Evolutionary conservation across 2,888 invertebrate genomes (phyloP).

Genomic region (Tetrapedia diversipes): DNA sequence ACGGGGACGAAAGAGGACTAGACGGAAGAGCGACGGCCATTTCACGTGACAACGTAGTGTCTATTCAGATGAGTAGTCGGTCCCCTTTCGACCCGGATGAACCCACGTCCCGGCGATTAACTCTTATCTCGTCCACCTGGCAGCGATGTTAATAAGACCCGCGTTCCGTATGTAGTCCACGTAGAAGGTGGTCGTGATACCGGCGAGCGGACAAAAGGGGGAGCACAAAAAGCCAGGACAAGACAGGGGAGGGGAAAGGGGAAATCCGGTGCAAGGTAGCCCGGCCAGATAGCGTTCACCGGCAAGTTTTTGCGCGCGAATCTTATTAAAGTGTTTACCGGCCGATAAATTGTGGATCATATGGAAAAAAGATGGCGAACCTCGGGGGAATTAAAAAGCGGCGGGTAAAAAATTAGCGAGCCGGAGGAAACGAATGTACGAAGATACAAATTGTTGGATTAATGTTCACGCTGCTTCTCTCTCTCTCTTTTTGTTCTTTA

Average conservation of each 20-base stretch:
- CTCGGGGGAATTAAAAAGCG: conserved; percentile 10
- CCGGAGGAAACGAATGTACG: not conserved
- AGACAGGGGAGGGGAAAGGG: not conserved
- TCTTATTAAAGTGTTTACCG: conserved; percentile 39
- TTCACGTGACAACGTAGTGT: conserved; percentile 23
- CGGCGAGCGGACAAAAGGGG: not conserved
- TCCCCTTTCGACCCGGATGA: conserved; percentile 7
- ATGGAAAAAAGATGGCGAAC: not conserved
- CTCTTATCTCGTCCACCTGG: conserved; percentile 50
- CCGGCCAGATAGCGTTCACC: not conserved
- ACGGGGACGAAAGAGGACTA: too few relatives aligned
- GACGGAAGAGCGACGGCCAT: not conserved
- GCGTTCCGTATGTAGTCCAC: conserved; percentile 39
- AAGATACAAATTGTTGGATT: conserved; percentile 16
- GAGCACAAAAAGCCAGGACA: not conserved
- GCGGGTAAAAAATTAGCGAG: too few relatives aligned
- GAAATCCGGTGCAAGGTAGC: conserved; percentile 6
- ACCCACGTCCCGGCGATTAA: conserved; percentile 44
- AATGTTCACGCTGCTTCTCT: not conserved
- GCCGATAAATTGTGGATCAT: conserved; percentile 35
- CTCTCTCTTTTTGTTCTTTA: too few relatives aligned
- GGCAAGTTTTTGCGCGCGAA: not conserved
- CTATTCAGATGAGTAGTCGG: conserved; percentile 10
- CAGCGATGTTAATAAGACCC: conserved; percentile 43
- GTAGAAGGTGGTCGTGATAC: conserved; percentile 11